Evolutionary conservation across 2,113 vertebrate genomes (phyloP), one percentile per base, ranked within the genome.

Genomic region (Pelvicachromis taeniatus): DNA sequence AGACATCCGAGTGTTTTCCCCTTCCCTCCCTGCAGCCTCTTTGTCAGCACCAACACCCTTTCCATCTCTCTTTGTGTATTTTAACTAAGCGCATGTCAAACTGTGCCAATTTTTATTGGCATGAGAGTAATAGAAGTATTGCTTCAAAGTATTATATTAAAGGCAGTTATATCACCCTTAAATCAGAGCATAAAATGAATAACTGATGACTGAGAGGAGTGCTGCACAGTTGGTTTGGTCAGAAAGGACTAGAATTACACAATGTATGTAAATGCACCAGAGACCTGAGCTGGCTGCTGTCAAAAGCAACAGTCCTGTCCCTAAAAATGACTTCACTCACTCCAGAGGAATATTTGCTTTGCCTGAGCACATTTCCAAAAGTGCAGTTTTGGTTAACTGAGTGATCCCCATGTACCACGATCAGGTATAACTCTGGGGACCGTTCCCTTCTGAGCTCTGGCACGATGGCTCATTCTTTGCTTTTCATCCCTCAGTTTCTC

Each of bases 1-100:
- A 90, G 84, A 86, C 86, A 85, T 84, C 70, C 73, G 83, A 91
- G 80, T 84, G 65, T 85, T 87, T 84, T 75, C 68, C 77, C 84
- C 54, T 78, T 86, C 61, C 80, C 88, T 87, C 84, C 73, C 86
- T 90, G 85, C 89, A 91, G 87, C 56, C 89, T 89, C 83, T 65
- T 65, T 85, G 61, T 53, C 35, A 85, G 55, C 85, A 65, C 61
- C 61, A 82, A 83, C 89, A 92, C 87, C 84, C 89, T 88, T 87
- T 65, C 55, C 50, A 45, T 86, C 52, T 88, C 56, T 53, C 78
- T 80, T 65, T 88, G 63, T 82, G 45, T 81, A 78, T 84, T 82
- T 84, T 40, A 79, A 68, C 52, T 75, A 56, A 84, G 75, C 42
- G 4, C 48, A 84, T 26, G 42, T 82, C 52, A 86, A 53, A 48